phyloP scores from a whole-genome alignment of 2,113 vertebrate genomes.

The Danionella cerebrum region DNA sequence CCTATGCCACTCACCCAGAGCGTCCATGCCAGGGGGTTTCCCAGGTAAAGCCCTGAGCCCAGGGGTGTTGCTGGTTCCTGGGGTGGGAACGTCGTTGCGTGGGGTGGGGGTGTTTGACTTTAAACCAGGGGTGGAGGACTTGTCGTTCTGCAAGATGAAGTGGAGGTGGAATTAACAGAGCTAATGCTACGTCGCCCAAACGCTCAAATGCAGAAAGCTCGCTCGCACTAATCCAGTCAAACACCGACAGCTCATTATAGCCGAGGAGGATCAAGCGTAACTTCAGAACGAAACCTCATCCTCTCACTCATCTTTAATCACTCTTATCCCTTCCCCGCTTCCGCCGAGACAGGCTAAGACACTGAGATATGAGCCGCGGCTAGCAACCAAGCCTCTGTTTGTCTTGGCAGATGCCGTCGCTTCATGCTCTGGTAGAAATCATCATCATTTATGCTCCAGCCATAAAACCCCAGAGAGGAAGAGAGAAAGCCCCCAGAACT shows the following conservation, averaged over 20 bases:
- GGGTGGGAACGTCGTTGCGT: conserved; percentile 84
- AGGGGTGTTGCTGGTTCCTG: conserved; percentile 89
- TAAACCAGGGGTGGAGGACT: conserved; percentile 89
- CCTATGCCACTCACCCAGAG: conserved; percentile 56
- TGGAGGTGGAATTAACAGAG: conserved; percentile 1
- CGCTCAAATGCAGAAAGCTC: conserved; percentile 48
- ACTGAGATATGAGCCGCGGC: conserved; percentile 23
- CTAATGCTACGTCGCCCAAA: conserved; percentile 17
- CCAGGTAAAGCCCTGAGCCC: conserved; percentile 85
- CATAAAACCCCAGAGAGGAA: not conserved
- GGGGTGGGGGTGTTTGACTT: conserved; percentile 95
- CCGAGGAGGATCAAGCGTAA: conserved; percentile 33
- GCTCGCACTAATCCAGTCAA: conserved; percentile 59
- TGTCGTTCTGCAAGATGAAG: conserved; percentile 77
- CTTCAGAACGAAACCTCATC: conserved; percentile 46
- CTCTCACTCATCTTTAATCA: conserved; percentile 44
- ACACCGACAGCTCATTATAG: conserved; percentile 58
- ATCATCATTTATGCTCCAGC: conserved; percentile 52
- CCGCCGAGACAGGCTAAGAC: conserved; percentile 21
- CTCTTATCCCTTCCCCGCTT: conserved; percentile 17
- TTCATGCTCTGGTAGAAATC: conserved; percentile 42
- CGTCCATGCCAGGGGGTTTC: conserved; percentile 84
- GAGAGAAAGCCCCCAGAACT: conserved; percentile 8
- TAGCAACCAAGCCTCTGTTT: conserved; percentile 23
- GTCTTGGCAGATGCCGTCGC: conserved; percentile 29